These are phyloP conservation scores for Hecatera dysodea DNA, from an alignment of 2,888 invertebrate species.

Conservation along the genomic window DNA sequence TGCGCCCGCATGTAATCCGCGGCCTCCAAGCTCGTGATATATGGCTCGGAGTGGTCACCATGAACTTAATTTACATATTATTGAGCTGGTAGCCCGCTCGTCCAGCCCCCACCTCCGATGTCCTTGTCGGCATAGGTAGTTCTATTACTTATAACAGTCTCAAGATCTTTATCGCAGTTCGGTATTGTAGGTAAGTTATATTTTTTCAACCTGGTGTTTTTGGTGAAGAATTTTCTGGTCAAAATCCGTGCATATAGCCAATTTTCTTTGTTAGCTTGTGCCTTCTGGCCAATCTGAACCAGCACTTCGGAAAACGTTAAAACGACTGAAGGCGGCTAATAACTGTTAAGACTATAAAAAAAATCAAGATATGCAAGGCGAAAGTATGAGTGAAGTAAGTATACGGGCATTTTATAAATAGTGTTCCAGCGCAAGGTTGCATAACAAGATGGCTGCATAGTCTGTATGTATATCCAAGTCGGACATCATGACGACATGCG, in stretches of 20 bases:
- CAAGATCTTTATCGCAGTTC: constrained; percentile 33
- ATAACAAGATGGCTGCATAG: constrained; percentile 35
- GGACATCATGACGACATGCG: constrained; percentile 48
- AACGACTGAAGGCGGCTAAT: not conserved
- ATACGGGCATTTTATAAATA: constrained; percentile 39
- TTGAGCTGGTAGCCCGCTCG: constrained; percentile 16
- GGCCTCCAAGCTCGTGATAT: constrained; percentile 40
- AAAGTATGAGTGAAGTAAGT: constrained; percentile 40
- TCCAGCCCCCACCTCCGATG: constrained; percentile 22
- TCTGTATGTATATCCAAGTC: constrained; percentile 36
- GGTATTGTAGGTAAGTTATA: not conserved
- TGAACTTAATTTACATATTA: constrained; percentile 48
- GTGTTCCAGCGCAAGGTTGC: constrained; percentile 47
- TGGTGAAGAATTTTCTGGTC: not conserved
- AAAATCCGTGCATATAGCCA: not conserved
- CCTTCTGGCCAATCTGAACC: not conserved
- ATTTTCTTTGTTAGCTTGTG: not conserved
- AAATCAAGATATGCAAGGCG: constrained; percentile 45
- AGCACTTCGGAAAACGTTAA: not conserved
- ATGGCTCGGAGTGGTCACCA: constrained; percentile 41
- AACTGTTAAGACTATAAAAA: constrained; percentile 5
- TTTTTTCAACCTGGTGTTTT: not conserved
- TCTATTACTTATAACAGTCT: constrained; percentile 13
- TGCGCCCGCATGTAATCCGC: not conserved
- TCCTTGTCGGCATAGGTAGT: constrained; percentile 43